phyloP scores from a whole-genome alignment of 2,888 invertebrate genomes.

The Encarsia formosa region DNA sequence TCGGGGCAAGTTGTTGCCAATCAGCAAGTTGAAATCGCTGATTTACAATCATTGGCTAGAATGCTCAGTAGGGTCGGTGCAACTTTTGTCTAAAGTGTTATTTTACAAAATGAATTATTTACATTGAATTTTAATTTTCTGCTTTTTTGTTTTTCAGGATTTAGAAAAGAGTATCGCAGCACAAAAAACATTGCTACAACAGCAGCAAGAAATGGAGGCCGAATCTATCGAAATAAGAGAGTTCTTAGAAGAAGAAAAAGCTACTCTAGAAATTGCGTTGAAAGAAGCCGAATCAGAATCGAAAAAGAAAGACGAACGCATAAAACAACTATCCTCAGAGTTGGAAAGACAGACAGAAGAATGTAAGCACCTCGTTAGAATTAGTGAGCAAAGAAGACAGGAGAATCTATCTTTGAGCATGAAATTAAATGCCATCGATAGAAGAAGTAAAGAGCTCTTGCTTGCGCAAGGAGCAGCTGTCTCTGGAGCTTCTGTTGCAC shows the following conservation, averaged over 20 bases:
- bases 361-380: conserved; percentile 71
- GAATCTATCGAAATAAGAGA: conserved; percentile 83
- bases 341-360: conserved; percentile 67
- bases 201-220: conserved; percentile 72
- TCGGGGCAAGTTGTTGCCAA: conserved; percentile 70
- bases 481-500: conserved; percentile 65
- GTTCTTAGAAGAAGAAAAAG: conserved; percentile 82
- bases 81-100: too few relatives aligned
- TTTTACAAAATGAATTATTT: not conserved
- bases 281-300: conserved; percentile 69
- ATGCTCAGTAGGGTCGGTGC: conserved; percentile 63
- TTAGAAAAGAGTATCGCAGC: conserved; percentile 65
- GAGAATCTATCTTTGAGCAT: conserved; percentile 66
- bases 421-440: conserved; percentile 61
- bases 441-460: conserved; percentile 61
- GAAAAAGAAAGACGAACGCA: conserved; percentile 43
- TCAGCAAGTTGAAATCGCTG: conserved; percentile 73
- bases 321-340: conserved; percentile 57
- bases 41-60: conserved; percentile 66
- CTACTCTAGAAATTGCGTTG: conserved; percentile 72
- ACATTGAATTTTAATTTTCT: not conserved
- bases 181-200: conserved; percentile 66
- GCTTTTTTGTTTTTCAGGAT: conserved; percentile 52
- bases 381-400: conserved; percentile 76
- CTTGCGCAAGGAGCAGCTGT: conserved; percentile 68